A percentile compares a stretch with the other conserved stretches of the same genome.
phyloP scores from a whole-genome alignment of 1,140 invertebrate species.

The Diprion similis region DNA sequence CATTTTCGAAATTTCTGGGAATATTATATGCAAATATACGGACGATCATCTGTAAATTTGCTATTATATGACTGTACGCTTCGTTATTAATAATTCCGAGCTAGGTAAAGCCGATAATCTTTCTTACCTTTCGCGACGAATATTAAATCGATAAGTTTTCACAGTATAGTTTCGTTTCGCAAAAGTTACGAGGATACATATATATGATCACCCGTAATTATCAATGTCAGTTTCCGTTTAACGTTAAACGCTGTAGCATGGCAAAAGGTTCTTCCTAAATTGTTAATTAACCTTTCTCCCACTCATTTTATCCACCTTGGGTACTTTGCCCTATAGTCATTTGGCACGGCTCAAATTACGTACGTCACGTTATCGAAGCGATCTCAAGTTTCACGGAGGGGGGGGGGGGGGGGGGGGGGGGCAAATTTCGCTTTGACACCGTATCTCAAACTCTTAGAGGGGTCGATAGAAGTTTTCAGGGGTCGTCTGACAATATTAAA shows the following conservation, averaged over 20 bases:
- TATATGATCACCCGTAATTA: too few relatives aligned
- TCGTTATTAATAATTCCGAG: neutral
- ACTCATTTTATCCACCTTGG: neutral
- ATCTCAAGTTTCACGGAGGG: neutral
- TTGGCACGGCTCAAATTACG: neutral
- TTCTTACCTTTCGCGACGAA: too few relatives aligned
- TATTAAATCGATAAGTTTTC: too few relatives aligned
- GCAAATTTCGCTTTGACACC: neutral
- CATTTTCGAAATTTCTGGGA: neutral
- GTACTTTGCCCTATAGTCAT: neutral
- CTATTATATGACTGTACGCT: too few relatives aligned
- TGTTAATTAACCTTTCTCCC: neutral
- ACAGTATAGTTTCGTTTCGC: too few relatives aligned
- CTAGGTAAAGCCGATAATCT: neutral
- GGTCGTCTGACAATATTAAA: neutral
- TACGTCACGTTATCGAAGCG: neutral
- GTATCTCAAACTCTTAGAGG: neutral
- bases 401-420: neutral
- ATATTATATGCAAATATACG: neutral
- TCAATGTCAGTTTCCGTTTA: too few relatives aligned
- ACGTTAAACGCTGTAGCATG: too few relatives aligned
- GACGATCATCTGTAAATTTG: neutral
- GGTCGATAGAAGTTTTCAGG: neutral
- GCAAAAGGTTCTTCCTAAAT: neutral
- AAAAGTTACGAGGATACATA: too few relatives aligned